A percentile compares a stretch with the other conserved stretches of the same genome.
These are phyloP conservation scores for Tetheella fluctuosa DNA, from an alignment of 2,888 invertebrate species.

Conservation along the genomic window DNA sequence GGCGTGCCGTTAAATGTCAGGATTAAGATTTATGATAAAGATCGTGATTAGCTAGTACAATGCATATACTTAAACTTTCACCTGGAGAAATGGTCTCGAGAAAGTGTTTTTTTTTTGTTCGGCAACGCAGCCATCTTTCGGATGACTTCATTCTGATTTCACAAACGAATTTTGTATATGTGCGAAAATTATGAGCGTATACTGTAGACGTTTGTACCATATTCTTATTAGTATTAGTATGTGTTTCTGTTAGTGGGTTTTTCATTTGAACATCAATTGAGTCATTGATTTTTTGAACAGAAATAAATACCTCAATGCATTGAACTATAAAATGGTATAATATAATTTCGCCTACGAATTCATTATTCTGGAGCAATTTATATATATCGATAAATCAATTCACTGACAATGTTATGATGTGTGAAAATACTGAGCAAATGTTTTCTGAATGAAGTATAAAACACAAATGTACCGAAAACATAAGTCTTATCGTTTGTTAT, in stretches of 20 bases:
- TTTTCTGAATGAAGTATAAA: background rate
- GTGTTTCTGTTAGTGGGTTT: background rate
- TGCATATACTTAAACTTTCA: slow-evolving; percentile 74
- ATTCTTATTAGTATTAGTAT: background rate
- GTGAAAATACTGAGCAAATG: background rate
- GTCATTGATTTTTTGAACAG: background rate
- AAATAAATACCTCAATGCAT: too few relatives aligned
- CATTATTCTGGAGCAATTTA: background rate
- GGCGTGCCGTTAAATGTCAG: slow-evolving; percentile 67
- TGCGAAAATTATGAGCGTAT: slow-evolving; percentile 24
- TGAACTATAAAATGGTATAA: background rate
- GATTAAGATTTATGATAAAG: slow-evolving; percentile 72
- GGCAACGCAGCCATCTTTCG: slow-evolving; percentile 28
- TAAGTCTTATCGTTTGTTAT: background rate
- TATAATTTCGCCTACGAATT: background rate
- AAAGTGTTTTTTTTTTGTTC: slow-evolving; percentile 57
- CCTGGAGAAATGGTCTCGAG: slow-evolving; percentile 69
- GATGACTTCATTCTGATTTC: slow-evolving; percentile 66
- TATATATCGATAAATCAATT: background rate
- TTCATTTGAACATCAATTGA: background rate
- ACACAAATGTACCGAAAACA: background rate
- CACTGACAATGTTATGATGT: background rate
- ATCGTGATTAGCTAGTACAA: slow-evolving; percentile 72
- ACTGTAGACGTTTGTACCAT: background rate
- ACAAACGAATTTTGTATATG: slow-evolving; percentile 31